Conservation (phyloP, 2,888 invertebrate species). For the Syrphus vitripennis region DNA sequence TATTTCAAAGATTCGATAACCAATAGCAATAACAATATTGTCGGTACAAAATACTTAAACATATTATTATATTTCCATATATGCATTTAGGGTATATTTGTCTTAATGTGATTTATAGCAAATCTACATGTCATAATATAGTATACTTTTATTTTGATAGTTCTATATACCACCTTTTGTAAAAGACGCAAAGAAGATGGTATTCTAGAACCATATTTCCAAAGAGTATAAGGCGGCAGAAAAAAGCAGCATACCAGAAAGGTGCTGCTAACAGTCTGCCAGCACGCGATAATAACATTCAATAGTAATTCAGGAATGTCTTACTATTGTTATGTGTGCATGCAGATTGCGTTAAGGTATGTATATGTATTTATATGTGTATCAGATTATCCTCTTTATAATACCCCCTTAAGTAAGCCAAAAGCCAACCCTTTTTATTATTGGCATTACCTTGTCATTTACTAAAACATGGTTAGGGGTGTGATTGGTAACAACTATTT, state of each 20-base stretch:
- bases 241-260: conserved; percentile 20
- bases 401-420: conserved; percentile 18
- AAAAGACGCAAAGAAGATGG: conserved; percentile 25
- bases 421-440: conserved; percentile 61
- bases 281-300: conserved; percentile 73
- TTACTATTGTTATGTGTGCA: conserved; percentile 72
- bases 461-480: conserved; percentile 55
- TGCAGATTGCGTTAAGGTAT: conserved; percentile 69
- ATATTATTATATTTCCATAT: conserved; percentile 36
- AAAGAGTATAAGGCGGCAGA: background rate
- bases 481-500: conserved; percentile 71
- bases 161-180: conserved; percentile 8
- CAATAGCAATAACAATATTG: conserved; percentile 57
- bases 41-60: conserved; percentile 3
- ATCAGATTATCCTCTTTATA: background rate
- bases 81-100: conserved; percentile 61
- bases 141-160: conserved; percentile 53
- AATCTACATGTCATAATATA: conserved; percentile 69
- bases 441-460: conserved; percentile 39
- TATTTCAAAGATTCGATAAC: conserved; percentile 58
- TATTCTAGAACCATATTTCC: background rate
- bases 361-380: background rate
- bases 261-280: conserved; percentile 72
- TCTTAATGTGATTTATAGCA: conserved; percentile 64
- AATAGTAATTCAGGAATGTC: conserved; percentile 69